A percentile compares a stretch with the other conserved stretches of the same genome.
Conservation (phyloP, 2,888 invertebrate genomes). For the Leptopilina syphax region DNA sequence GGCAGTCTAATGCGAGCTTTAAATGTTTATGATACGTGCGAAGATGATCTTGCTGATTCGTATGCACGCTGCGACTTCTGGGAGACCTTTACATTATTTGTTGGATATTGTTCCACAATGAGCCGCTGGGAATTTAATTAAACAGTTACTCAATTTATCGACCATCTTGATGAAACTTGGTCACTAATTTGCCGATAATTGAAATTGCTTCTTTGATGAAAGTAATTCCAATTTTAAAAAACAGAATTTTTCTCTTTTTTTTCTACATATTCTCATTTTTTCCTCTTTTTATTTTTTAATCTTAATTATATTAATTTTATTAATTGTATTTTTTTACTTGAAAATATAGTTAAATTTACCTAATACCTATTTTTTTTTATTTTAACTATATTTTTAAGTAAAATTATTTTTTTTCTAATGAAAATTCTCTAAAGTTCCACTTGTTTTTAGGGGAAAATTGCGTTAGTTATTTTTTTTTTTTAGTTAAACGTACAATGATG, state of each 20-base stretch:
- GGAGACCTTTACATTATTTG: conserved; percentile 20
- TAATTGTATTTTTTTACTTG: too few relatives aligned
- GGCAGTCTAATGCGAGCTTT: conserved; percentile 61
- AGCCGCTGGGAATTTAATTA: conserved; percentile 19
- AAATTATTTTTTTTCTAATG: too few relatives aligned
- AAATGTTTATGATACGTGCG: conserved; percentile 67
- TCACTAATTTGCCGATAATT: conserved; percentile 14
- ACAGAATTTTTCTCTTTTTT: background rate
- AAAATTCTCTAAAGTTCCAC: too few relatives aligned
- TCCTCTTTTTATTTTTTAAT: too few relatives aligned
- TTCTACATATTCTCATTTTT: background rate
- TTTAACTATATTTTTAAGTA: too few relatives aligned
- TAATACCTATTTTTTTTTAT: too few relatives aligned
- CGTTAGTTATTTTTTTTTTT: background rate
- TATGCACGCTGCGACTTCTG: conserved; percentile 29
- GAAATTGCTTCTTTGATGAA: background rate
- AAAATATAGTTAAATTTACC: too few relatives aligned
- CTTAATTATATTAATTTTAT: too few relatives aligned
- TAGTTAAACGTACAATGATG: background rate
- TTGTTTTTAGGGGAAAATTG: too few relatives aligned
- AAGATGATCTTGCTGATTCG: conserved; percentile 40
- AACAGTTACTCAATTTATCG: conserved; percentile 29
- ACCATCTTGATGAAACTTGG: background rate
- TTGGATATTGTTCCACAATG: conserved; percentile 25
- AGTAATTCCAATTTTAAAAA: background rate